Conservation (phyloP, 2,888 invertebrate genomes). For the Stenchaetothrips biformis region DNA sequence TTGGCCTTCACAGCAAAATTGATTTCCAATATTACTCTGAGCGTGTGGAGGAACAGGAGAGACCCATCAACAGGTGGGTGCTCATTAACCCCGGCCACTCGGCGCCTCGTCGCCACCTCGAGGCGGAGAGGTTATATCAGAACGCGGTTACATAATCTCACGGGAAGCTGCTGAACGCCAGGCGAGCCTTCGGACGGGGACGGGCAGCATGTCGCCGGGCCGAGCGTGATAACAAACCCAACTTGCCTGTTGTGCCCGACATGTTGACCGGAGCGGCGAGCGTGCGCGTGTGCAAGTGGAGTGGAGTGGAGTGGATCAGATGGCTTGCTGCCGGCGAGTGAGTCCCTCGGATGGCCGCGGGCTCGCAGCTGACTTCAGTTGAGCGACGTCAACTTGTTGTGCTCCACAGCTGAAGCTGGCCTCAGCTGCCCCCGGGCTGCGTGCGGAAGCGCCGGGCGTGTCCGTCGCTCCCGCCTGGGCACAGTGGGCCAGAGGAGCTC, state of each 20-base stretch:
- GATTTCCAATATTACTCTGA: too few relatives aligned
- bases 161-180: not conserved
- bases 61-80: too few relatives aligned
- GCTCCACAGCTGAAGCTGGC: not conserved
- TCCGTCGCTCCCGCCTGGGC: not conserved
- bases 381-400: not conserved
- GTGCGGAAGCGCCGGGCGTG: not conserved
- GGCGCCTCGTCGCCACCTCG: too few relatives aligned
- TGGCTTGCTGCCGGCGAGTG: not conserved
- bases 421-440: not conserved
- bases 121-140: too few relatives aligned
- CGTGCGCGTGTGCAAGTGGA: not conserved
- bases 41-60: too few relatives aligned
- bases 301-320: not conserved
- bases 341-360: not conserved
- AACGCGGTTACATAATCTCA: too few relatives aligned
- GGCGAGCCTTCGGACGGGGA: constrained; percentile 18
- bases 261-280: not conserved
- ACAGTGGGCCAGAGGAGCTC: too few relatives aligned
- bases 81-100: too few relatives aligned
- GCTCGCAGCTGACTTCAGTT: constrained; percentile 3
- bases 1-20: too few relatives aligned
- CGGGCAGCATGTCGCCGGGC: not conserved
- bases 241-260: constrained; percentile 11
- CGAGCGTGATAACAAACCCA: not conserved